A percentile compares a stretch with the other conserved stretches of the same genome.
phyloP scores from a whole-genome alignment of 64 coral and sea anemone species.

The Montipora cactus region DNA sequence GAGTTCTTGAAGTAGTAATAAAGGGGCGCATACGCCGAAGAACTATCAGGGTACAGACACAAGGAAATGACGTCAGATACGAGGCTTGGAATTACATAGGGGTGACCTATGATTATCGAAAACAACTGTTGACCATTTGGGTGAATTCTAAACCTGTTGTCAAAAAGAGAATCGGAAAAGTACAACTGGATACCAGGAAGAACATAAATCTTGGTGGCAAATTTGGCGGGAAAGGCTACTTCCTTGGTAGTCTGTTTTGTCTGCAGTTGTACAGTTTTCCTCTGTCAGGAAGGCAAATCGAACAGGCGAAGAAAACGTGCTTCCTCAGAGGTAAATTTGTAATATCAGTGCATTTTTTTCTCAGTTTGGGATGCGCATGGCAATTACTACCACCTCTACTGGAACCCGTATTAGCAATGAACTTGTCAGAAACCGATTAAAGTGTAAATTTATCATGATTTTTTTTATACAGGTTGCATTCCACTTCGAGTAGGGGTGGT shows the following conservation, averaged over 20 bases:
- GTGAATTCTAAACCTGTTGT: constrained; percentile 77
- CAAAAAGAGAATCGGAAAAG: constrained; percentile 45
- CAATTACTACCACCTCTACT: too few relatives aligned
- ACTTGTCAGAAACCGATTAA: too few relatives aligned
- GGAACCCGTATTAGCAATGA: too few relatives aligned
- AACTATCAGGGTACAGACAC: constrained; percentile 8
- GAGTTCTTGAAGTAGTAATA: constrained; percentile 61
- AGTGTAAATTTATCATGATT: too few relatives aligned
- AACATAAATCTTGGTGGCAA: constrained; percentile 68
- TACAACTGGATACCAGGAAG: constrained; percentile 71
- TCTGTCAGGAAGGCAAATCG: constrained; percentile 60
- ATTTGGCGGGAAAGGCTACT: constrained; percentile 30
- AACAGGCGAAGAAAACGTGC: constrained; percentile 61
- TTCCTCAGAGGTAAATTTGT: constrained; percentile 68
- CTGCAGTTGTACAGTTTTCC: constrained; percentile 78
- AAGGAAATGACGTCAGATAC: constrained; percentile 40
- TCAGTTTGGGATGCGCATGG: too few relatives aligned
- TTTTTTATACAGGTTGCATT: too few relatives aligned
- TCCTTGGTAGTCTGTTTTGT: constrained; percentile 77
- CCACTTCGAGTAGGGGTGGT: too few relatives aligned
- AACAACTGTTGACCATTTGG: constrained; percentile 72
- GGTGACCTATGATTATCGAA: constrained; percentile 57
- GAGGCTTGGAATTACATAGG: constrained; percentile 84
- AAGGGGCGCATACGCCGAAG: constrained; percentile 27
- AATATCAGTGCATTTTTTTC: too few relatives aligned